Percentiles rank a stretch among this genome's conserved stretches.
Evolutionary conservation across 2,888 invertebrate species (phyloP).

Genomic region (Mimachlamys varia): DNA sequence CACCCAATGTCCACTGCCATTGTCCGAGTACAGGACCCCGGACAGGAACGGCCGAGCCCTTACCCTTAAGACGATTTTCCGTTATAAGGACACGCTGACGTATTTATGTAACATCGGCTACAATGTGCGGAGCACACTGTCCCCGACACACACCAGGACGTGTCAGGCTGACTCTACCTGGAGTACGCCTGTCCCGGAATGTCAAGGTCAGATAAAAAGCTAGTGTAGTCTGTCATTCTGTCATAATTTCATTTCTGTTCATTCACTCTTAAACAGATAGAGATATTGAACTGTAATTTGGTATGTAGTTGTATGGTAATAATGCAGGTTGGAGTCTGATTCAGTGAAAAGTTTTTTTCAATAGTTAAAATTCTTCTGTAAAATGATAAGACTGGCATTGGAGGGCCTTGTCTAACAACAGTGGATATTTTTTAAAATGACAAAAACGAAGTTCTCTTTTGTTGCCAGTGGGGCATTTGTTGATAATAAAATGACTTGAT

Average conservation of each 20-base stretch:
- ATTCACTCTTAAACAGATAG: no score
- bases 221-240: not conserved
- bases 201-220: conserved; percentile 56
- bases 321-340: no score
- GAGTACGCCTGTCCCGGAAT: conserved; percentile 58
- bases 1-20: not conserved
- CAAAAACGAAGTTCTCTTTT: no score
- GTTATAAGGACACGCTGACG: conserved; percentile 88
- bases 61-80: conserved; percentile 54
- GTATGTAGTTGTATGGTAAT: not conserved
- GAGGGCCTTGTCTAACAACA: no score
- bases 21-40: not conserved
- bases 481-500: no score
- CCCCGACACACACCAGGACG: conserved; percentile 85
- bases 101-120: conserved; percentile 95
- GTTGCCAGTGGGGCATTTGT: no score
- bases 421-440: no score
- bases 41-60: conserved; percentile 58
- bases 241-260: no score
- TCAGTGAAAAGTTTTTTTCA: no score
- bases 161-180: conserved; percentile 78
- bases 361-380: no score
- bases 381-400: no score
- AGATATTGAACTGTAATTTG: no score
- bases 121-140: conserved; percentile 90